Percentiles rank a stretch among this genome's conserved stretches.
Conservation (phyloP, 2,888 invertebrate species). For the Melinaea menophilus region DNA sequence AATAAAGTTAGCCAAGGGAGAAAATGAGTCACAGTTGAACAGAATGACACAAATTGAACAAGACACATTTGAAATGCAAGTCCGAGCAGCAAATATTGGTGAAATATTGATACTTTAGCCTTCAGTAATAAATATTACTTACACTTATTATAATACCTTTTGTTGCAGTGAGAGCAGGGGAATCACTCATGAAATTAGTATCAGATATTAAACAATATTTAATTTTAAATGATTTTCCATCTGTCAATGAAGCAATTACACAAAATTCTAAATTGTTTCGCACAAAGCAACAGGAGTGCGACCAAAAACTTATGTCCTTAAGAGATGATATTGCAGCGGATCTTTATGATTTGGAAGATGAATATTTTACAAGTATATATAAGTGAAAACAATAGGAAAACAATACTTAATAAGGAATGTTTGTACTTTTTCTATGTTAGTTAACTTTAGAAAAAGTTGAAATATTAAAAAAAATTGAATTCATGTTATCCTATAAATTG, state of each 20-base stretch:
- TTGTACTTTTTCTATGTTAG: no score
- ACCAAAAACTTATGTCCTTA: conserved; percentile 93
- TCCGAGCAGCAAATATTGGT: conserved; percentile 95
- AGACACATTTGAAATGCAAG: conserved; percentile 98
- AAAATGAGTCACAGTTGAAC: conserved; percentile 93
- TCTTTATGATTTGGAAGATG: conserved; percentile 94
- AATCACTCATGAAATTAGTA: conserved; percentile 97
- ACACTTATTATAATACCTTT: conserved; percentile 8
- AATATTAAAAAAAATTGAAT: no score
- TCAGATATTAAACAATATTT: conserved; percentile 99
- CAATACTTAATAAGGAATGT: not conserved
- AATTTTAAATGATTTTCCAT: conserved; percentile 98
- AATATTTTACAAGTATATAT: conserved; percentile 92
- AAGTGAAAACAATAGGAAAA: conserved; percentile 66
- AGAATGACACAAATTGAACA: conserved; percentile 96
- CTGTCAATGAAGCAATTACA: conserved; percentile 98
- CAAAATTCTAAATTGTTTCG: conserved; percentile 93
- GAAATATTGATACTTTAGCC: conserved; percentile 27
- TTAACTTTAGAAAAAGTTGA: no score
- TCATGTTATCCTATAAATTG: no score
- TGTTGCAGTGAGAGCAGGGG: conserved; percentile 92
- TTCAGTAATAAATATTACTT: not conserved
- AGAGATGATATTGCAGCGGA: conserved; percentile 97
- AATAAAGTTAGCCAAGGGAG: conserved; percentile 91
- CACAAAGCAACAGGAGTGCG: conserved; percentile 94